A percentile compares a stretch with the other conserved stretches of the same genome.
Evolutionary conservation across 2,113 vertebrate species (phyloP).

Genomic region (Dicrurus megarhynchus): DNA sequence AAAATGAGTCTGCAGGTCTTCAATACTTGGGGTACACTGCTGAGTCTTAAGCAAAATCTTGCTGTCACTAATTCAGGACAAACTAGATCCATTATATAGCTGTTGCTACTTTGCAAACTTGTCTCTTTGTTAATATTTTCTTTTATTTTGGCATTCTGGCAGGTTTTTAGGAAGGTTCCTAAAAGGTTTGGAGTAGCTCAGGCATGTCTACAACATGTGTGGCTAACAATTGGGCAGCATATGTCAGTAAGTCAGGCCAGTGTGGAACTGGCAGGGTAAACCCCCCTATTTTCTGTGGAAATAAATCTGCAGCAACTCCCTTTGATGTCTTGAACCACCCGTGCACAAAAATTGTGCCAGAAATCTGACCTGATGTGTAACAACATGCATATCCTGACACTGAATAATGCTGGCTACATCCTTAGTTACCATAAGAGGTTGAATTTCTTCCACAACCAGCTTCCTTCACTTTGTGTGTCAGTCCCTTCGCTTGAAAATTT

Average conservation of each 20-base stretch:
- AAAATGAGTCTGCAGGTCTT: not conserved
- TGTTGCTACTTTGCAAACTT: not conserved
- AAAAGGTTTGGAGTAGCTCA: not conserved
- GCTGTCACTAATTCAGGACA: not conserved
- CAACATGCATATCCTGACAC: not conserved
- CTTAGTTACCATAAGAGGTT: not conserved
- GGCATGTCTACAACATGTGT: not conserved
- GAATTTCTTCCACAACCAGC: not conserved
- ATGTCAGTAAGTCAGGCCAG: not conserved
- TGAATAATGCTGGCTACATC: not conserved
- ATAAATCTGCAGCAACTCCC: not conserved
- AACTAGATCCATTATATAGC: not conserved
- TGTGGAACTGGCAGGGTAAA: not conserved
- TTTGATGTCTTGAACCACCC: constrained; percentile 15
- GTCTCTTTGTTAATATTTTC: no score
- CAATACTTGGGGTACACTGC: not conserved
- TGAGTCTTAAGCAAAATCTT: not conserved
- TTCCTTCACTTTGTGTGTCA: not conserved
- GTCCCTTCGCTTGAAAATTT: not conserved
- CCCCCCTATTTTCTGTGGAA: not conserved
- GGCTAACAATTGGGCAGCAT: not conserved
- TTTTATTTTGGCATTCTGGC: not conserved
- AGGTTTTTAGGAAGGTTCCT: not conserved
- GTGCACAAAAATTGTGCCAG: not conserved
- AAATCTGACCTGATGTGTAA: not conserved